Evolutionary conservation across 2,888 invertebrate species (phyloP).

Genomic region (Opisthograptis luteolata): DNA sequence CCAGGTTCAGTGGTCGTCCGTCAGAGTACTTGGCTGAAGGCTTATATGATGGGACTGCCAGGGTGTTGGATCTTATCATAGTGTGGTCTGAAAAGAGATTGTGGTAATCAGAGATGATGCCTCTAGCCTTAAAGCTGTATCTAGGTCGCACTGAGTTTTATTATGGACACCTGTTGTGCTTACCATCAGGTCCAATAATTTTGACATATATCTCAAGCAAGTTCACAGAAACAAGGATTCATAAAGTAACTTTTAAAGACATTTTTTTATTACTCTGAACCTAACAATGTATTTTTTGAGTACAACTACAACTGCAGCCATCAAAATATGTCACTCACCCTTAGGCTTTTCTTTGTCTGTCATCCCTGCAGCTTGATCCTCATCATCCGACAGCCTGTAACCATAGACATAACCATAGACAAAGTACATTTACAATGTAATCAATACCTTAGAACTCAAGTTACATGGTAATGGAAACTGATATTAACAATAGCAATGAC

Average conservation of each 20-base stretch:
- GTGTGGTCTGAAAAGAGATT: constrained; percentile 69
- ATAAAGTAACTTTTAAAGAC: too few species aligned
- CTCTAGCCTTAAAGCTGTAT: too few species aligned
- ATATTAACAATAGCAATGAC: too few species aligned
- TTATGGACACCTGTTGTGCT: too few species aligned
- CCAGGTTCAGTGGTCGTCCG: constrained; percentile 68
- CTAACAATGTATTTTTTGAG: too few species aligned
- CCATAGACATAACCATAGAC: neutral
- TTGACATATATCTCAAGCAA: too few species aligned
- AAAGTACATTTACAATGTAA: neutral
- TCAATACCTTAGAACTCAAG: neutral
- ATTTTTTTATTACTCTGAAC: too few species aligned
- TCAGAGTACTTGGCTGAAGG: constrained; percentile 69
- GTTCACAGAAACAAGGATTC: too few species aligned
- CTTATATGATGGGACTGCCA: constrained; percentile 79
- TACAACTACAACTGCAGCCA: too few species aligned
- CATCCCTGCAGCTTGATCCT: constrained; percentile 81
- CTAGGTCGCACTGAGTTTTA: too few species aligned
- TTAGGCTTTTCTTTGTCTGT: constrained; percentile 78
- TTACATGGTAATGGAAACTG: too few species aligned
- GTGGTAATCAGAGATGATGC: neutral
- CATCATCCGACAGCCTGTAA: constrained; percentile 78
- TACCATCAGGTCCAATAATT: too few species aligned
- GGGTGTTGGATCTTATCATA: constrained; percentile 81
- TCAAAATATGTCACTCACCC: constrained; percentile 49